A percentile compares a stretch with the other conserved stretches of the same genome.
Conservation (phyloP, 2,888 invertebrate species). For the Aphodius granarius region DNA sequence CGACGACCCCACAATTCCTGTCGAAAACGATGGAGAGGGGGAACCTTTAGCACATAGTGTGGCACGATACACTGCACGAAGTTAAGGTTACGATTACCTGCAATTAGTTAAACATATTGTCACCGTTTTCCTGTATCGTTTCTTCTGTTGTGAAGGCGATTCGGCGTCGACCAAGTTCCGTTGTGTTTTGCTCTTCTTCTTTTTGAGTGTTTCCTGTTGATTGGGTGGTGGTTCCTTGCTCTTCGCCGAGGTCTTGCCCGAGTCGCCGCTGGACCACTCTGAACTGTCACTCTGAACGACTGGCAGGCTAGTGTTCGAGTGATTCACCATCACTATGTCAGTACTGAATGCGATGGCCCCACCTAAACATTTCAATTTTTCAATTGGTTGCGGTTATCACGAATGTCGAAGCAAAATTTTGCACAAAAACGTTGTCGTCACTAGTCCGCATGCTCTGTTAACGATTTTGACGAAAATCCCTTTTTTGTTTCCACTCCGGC, state of each 20-base stretch:
- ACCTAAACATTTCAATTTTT: conserved; percentile 31
- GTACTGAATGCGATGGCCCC: not conserved
- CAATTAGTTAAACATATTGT: conserved; percentile 71
- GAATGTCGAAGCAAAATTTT: conserved; percentile 11
- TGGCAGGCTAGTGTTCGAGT: conserved; percentile 38
- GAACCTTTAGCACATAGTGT: too few species aligned
- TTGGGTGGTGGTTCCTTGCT: conserved; percentile 23
- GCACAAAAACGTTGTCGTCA: conserved; percentile 5
- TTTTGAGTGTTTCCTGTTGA: conserved; percentile 9
- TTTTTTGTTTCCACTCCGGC: conserved; percentile 2
- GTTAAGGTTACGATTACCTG: conserved; percentile 43
- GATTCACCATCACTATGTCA: conserved; percentile 38
- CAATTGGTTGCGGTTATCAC: conserved; percentile 8
- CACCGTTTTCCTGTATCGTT: conserved; percentile 42
- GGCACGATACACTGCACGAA: too few species aligned
- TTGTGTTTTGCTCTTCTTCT: conserved; percentile 3
- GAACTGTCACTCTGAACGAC: conserved; percentile 28
- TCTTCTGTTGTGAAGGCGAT: conserved; percentile 19
- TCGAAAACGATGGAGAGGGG: too few species aligned
- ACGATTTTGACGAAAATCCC: conserved; percentile 3
- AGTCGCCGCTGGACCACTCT: conserved; percentile 27
- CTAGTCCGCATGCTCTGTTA: not conserved
- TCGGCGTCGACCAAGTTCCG: conserved; percentile 15
- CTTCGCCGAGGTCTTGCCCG: conserved; percentile 25
- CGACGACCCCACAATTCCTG: too few species aligned